Evolutionary conservation across 2,888 invertebrate species (phyloP).

Genomic region (Artemia sinica): DNA sequence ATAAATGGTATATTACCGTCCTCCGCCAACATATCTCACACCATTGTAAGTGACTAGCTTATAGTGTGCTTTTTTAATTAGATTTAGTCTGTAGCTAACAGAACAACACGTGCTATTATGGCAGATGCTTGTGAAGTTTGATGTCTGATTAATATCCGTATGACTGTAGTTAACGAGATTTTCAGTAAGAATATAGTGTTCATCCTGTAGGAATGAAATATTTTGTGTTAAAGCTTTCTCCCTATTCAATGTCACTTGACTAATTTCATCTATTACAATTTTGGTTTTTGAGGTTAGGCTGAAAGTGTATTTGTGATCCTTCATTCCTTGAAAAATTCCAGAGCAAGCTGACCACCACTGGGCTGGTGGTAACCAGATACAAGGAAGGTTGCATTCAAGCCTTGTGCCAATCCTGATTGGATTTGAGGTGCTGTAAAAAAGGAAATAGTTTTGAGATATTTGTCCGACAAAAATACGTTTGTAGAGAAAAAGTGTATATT

Average conservation of each 20-base stretch:
- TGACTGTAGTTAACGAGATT: background rate
- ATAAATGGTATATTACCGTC: background rate
- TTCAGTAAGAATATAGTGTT: background rate
- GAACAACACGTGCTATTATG: background rate
- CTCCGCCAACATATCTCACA: background rate
- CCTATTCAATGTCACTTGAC: background rate
- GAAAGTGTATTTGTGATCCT: background rate
- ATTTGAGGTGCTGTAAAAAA: constrained; percentile 41
- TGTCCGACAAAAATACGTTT: no score
- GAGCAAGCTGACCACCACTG: constrained; percentile 43
- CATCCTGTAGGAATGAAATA: background rate
- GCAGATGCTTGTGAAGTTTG: background rate
- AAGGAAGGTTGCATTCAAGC: constrained; percentile 48
- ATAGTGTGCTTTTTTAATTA: background rate
- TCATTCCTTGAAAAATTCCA: constrained; percentile 43
- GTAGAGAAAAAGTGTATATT: no score
- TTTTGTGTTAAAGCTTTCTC: background rate
- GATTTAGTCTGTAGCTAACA: background rate
- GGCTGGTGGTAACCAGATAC: constrained; percentile 52
- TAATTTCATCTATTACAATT: background rate
- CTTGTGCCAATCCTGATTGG: constrained; percentile 51
- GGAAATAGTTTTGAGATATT: no score
- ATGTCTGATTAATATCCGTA: background rate
- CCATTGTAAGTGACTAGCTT: background rate
- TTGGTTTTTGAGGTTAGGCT: background rate